These are phyloP conservation scores for Oikopleura vanhoeffeni DNA, from an alignment of 23 tunicate species.

Conservation along the genomic window DNA sequence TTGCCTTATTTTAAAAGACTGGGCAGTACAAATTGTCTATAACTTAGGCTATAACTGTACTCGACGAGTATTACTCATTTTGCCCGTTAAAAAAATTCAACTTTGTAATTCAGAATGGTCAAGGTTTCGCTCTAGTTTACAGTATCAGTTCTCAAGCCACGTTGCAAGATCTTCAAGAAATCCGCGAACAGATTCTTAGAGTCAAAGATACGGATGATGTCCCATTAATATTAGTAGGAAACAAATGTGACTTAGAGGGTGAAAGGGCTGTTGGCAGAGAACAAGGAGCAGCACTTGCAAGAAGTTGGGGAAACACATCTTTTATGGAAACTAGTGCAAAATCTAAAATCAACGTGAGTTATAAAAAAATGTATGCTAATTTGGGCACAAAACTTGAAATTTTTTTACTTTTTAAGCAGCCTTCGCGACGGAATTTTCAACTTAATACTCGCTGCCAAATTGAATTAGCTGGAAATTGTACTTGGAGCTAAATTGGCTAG, in stretches of 20 bases:
- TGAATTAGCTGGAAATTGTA: too few species aligned
- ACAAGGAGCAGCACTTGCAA: conserved; percentile 60
- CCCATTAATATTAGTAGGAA: conserved; percentile 87
- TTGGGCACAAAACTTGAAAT: too few species aligned
- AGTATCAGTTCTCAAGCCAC: conserved; percentile 96
- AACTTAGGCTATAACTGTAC: too few species aligned
- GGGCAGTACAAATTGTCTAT: too few species aligned
- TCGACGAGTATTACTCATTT: too few species aligned
- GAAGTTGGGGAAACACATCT: conserved; percentile 22
- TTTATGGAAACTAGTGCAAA: conserved; percentile 90
- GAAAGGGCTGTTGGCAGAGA: conserved; percentile 65
- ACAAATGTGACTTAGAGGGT: conserved; percentile 97
- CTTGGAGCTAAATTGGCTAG: too few species aligned
- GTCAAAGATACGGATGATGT: conserved; percentile 98
- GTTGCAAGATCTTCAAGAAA: conserved; percentile 60
- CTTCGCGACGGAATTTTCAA: too few species aligned
- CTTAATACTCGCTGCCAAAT: too few species aligned
- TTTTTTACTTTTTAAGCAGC: too few species aligned
- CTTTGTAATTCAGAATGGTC: conserved; percentile 74
- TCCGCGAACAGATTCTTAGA: conserved; percentile 72
- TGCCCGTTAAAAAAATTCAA: too few species aligned
- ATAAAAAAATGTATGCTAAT: too few species aligned
- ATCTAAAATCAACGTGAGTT: conserved; percentile 56
- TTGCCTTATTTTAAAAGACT: too few species aligned
- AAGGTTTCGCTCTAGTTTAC: conserved; percentile 90